These are phyloP conservation scores for Ptiloglossa arizonensis DNA, from an alignment of 1,140 invertebrate genomes.

Conservation along the genomic window DNA sequence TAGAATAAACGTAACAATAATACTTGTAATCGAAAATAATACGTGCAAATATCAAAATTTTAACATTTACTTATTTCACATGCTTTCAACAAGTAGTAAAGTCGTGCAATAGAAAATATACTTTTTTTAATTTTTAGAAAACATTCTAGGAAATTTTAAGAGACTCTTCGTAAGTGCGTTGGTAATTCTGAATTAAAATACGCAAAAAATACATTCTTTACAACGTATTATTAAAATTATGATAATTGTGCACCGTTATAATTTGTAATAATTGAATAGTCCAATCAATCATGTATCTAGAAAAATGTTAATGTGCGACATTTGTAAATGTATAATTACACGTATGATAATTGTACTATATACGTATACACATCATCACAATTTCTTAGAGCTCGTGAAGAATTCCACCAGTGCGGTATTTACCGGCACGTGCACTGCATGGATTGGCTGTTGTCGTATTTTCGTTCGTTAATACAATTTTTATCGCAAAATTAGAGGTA, in stretches of 20 bases:
- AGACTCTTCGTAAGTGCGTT: neutral
- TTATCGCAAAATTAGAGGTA: constrained; percentile 49
- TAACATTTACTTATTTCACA: neutral
- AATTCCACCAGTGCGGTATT: constrained; percentile 39
- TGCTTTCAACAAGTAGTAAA: neutral
- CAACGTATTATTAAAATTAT: neutral
- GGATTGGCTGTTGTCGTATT: constrained; percentile 69
- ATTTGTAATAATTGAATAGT: neutral
- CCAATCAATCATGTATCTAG: too few species aligned
- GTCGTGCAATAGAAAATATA: neutral
- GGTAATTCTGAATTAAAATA: neutral
- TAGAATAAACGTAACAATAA: neutral
- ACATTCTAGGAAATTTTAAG: neutral
- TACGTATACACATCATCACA: neutral
- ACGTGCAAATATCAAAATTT: neutral
- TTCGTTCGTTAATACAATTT: constrained; percentile 49
- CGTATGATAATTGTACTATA: neutral
- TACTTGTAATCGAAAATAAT: neutral
- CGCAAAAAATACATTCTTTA: neutral
- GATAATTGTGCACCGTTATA: neutral
- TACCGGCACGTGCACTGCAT: constrained; percentile 71
- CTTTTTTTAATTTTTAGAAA: neutral
- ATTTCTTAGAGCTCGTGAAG: constrained; percentile 9
- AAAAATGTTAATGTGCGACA: too few species aligned
- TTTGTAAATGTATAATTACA: neutral